phyloP scores from a whole-genome alignment of 2,797 vertebrate species.

The Rhinogobio ventralis region DNA sequence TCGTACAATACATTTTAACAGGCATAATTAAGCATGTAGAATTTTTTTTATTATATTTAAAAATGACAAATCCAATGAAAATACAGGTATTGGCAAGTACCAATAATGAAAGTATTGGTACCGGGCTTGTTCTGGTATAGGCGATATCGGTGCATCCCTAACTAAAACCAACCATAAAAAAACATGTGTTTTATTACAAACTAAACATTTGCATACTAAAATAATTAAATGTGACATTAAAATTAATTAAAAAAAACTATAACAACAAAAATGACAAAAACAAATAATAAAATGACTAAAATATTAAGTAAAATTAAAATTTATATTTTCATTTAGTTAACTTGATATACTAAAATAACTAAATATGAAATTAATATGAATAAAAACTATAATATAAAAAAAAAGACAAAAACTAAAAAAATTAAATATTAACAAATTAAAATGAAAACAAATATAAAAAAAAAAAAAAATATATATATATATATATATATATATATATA shows the following conservation, averaged over 20 bases:
- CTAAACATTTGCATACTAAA: too few relatives aligned
- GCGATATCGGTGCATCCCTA: neutral
- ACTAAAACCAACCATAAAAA: neutral
- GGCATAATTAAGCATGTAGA: too few relatives aligned
- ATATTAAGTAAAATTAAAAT: too few relatives aligned
- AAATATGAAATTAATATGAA: neutral
- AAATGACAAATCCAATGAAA: neutral
- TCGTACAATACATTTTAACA: neutral
- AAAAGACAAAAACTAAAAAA: neutral
- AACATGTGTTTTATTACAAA: too few relatives aligned
- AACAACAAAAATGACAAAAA: too few relatives aligned
- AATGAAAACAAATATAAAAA: neutral
- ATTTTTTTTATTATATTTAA: too few relatives aligned
- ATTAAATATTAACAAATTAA: neutral
- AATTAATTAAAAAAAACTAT: too few relatives aligned
- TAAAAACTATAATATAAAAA: neutral
- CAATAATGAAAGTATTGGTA: neutral
- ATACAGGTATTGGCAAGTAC: neutral
- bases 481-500: too few relatives aligned
- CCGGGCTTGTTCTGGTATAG: neutral
- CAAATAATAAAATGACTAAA: too few relatives aligned
- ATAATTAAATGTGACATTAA: too few relatives aligned
- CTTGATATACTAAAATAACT: neutral
- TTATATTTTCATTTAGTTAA: neutral
- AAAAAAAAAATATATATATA: too few relatives aligned